Evolutionary conservation across 2,797 vertebrate species (phyloP), one percentile per base, ranked within the genome.

Genomic region (Anas flavirostris): DNA sequence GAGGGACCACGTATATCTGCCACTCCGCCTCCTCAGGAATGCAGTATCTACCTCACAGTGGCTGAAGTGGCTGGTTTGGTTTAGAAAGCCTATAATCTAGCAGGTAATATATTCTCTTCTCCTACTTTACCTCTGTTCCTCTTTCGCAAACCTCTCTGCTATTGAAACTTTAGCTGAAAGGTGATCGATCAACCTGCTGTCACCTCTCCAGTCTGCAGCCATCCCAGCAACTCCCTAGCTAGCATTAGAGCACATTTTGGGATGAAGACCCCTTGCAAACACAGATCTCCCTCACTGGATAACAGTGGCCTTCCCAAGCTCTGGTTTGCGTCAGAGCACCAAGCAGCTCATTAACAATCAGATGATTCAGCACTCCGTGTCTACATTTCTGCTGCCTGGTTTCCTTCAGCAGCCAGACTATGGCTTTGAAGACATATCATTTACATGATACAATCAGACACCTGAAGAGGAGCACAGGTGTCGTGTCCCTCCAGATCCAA

Each of bases 341-440:
- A 93, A 75, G 69, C 76, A 94, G 91, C 82, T 92, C 85, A 91
- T 92, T 92, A 94, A 62, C 82, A 50, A 75, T 29, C 46, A 86
- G 88, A 93, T 95, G 94, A 96, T 92, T 94, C 96, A 92, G 93
- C 91, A 86, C 37, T 81, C 26, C 26, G 69, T 88, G 87, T 76
- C 85, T 83, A 35, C 29, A 50, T 52, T 91, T 88, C 85, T 94
- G 72, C 87, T 62, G 66, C 66, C 87, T 96, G 87, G 58, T 63
- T 94, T 94, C 91, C 90, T 81, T 75, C 93, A 86, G 82, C 62
- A 80, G 56, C n/a, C 78, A 91, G 82, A 81, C 76, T 82, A 69
- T 53, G 68, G 73, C 94, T 95, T 88, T 93, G 94, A 95, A 92
- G 90, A 58, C 33, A 12, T 25, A 86, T 88, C 50, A 88, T 81